These are phyloP conservation scores for Otus scops DNA, from an alignment of 2,797 vertebrate genomes.

Conservation along the genomic window DNA sequence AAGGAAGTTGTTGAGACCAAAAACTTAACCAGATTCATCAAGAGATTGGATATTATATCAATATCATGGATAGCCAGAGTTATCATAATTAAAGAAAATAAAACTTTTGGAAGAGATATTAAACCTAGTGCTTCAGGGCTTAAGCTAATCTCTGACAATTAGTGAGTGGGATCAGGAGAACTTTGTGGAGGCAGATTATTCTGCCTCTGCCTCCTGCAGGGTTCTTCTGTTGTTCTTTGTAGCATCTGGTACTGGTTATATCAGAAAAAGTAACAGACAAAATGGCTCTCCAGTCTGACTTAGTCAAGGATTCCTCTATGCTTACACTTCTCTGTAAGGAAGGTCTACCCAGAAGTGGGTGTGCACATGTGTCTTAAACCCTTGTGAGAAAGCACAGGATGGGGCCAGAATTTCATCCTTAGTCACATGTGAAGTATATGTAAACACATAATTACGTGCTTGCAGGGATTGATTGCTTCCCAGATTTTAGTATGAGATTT, in stretches of 20 bases:
- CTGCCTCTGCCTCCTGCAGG: not conserved
- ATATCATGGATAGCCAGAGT: slow-evolving; percentile 51
- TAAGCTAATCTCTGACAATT: slow-evolving; percentile 48
- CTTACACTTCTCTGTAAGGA: not conserved
- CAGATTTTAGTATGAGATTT: not conserved
- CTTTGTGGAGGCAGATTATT: slow-evolving; percentile 17
- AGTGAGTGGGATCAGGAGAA: slow-evolving; percentile 32
- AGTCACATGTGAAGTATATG: not conserved
- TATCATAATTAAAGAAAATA: slow-evolving; percentile 67
- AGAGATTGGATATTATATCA: slow-evolving; percentile 59
- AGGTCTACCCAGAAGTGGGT: not conserved
- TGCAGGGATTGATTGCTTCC: not conserved
- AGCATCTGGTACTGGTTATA: not conserved
- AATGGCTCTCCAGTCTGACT: not conserved
- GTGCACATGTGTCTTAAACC: not conserved
- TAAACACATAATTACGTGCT: not conserved
- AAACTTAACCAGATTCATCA: slow-evolving; percentile 39
- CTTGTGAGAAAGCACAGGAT: not conserved
- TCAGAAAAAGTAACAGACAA: not conserved
- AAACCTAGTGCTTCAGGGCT: slow-evolving; percentile 33
- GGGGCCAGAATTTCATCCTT: not conserved
- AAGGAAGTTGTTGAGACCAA: slow-evolving; percentile 59
- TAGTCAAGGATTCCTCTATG: not conserved
- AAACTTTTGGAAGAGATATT: slow-evolving; percentile 34
- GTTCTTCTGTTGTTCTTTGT: not conserved